These are phyloP conservation scores for Dyspetes luteomarginatus DNA, from an alignment of 2,888 invertebrate species.

Conservation along the genomic window DNA sequence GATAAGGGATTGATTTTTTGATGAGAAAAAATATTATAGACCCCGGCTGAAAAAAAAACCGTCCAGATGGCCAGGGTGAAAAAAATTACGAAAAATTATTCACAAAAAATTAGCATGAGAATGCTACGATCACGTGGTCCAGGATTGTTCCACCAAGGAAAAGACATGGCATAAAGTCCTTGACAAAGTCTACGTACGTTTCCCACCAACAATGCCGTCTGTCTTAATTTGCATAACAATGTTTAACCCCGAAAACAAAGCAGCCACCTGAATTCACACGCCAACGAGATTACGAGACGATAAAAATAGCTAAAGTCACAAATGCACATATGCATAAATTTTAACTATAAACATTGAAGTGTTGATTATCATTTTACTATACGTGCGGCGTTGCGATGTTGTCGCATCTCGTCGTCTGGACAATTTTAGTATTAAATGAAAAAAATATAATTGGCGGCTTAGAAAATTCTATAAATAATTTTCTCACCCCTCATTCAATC, in stretches of 20 bases:
- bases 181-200: conserved; percentile 57
- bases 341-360: background rate
- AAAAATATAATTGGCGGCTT: no score
- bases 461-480: no score
- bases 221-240: conserved; percentile 80
- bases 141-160: background rate
- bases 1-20: no score
- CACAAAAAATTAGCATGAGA: conserved; percentile 78
- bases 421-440: no score
- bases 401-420: no score
- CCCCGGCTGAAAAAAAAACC: no score
- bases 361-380: background rate
- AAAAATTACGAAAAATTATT: conserved; percentile 75
- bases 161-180: conserved; percentile 45
- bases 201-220: conserved; percentile 78
- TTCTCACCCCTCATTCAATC: no score
- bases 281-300: conserved; percentile 50
- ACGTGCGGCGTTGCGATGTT: no score
- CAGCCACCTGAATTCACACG: conserved; percentile 62
- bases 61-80: background rate
- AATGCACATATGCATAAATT: conserved; percentile 9
- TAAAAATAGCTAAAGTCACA: conserved; percentile 16
- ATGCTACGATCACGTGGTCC: conserved; percentile 61
- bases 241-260: conserved; percentile 79
- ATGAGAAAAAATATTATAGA: no score